Conservation (phyloP, 2,113 vertebrate genomes). For the Rynchops niger region DNA sequence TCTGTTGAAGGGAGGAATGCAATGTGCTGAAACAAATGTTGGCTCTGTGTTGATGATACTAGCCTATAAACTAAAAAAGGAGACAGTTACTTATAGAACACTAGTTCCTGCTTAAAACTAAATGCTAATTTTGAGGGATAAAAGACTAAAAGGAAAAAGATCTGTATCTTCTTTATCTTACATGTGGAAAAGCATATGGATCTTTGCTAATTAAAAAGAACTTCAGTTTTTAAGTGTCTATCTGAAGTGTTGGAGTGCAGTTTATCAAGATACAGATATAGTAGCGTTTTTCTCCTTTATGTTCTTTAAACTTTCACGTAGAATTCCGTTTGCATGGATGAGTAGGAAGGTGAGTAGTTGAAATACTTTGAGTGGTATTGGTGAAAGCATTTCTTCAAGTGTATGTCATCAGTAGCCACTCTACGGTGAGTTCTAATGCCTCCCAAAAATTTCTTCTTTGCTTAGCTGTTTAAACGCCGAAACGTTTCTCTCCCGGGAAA, state of each 20-base stretch:
- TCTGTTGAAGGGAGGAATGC: not conserved
- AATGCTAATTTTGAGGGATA: not conserved
- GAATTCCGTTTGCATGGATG: not conserved
- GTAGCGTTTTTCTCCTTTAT: not conserved
- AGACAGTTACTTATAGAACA: not conserved
- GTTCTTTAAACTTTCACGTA: not conserved
- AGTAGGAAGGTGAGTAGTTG: not conserved
- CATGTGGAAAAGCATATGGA: not conserved
- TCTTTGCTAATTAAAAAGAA: not conserved
- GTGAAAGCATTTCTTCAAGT: not conserved
- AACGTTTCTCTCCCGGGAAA: conserved; percentile 84
- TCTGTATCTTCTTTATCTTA: not conserved
- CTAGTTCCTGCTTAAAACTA: not conserved
- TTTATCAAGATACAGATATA: not conserved
- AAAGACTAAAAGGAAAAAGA: not conserved
- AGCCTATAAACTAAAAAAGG: not conserved
- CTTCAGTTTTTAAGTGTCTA: not conserved
- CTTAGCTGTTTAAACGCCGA: conserved; percentile 89
- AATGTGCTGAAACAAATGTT: not conserved
- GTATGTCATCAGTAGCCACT: not conserved
- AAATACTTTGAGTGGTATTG: not conserved
- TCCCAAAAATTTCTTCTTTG: not conserved
- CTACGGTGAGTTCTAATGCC: not conserved
- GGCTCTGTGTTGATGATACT: not conserved
- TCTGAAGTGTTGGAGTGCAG: not conserved